A percentile compares a stretch with the other conserved stretches of the same genome.
These are phyloP conservation scores for Chaenodraco wilsoni DNA, from an alignment of 2,797 vertebrate genomes.

Conservation along the genomic window DNA sequence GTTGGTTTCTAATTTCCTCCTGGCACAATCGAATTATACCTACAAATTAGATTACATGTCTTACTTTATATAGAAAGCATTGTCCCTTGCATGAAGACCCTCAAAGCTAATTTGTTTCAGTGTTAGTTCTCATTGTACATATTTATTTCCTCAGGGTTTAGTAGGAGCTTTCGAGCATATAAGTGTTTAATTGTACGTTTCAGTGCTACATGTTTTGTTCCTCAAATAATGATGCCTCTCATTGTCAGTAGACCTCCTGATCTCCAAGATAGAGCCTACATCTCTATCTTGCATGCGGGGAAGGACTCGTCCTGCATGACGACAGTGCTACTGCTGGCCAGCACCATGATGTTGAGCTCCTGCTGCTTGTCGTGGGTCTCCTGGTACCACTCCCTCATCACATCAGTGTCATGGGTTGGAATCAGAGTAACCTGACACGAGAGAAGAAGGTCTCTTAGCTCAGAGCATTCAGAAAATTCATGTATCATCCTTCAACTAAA, in stretches of 20 bases:
- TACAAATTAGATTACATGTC: slow-evolving; percentile 11
- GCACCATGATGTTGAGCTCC: slow-evolving; percentile 98
- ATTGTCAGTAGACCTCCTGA: slow-evolving; percentile 11
- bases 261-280: slow-evolving; percentile 79
- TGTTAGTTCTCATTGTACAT: slow-evolving; percentile 39
- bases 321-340: slow-evolving; percentile 98
- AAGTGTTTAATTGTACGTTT: slow-evolving; percentile 57
- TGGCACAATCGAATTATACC: slow-evolving; percentile 4
- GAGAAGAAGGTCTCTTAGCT: slow-evolving; percentile 13
- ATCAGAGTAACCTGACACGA: slow-evolving; percentile 92
- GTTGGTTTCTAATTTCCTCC: slow-evolving; percentile 30
- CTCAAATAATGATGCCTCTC: slow-evolving; percentile 20
- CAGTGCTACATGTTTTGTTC: slow-evolving; percentile 55
- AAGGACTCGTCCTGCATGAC: slow-evolving; percentile 99
- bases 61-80: slow-evolving; percentile 17
- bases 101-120: slow-evolving; percentile 34
- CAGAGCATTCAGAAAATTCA: slow-evolving; percentile 5
- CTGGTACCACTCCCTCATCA: slow-evolving; percentile 99
- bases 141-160: slow-evolving; percentile 30
- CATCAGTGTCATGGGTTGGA: slow-evolving; percentile 97
- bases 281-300: slow-evolving; percentile 98
- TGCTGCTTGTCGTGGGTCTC: slow-evolving; percentile 98
- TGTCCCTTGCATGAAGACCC: slow-evolving; percentile 13
- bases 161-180: slow-evolving; percentile 39
- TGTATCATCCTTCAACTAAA: not conserved